Base-by-base conservation (phyloP, 1,140 invertebrate species). In the Drosophila azteca region DNA sequence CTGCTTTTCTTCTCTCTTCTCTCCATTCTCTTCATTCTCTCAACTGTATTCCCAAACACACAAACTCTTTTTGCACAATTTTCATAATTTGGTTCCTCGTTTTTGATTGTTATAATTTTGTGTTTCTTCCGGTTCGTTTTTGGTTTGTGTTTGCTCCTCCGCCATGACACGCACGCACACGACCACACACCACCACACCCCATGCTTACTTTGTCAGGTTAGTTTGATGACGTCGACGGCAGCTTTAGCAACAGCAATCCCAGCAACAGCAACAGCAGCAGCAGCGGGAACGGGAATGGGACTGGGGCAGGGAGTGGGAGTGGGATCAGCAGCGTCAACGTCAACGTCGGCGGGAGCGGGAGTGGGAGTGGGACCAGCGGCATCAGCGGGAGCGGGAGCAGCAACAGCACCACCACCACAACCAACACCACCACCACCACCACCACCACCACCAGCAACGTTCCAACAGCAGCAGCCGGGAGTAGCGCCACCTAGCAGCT, bases 151-250 rank as follows among this genome's bases (percentile, higher is more conserved):
- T 74, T 74, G 61, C 44, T 24, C 60, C 45, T 97, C 97, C 93
- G 96, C 96, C 39, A 61, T 54, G 39, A 67, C 44, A 61, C 60
- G 55, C 59, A 59, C 70, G 65, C 71, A 75, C 61, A 74, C 43
- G 45, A 22, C 11, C 97, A 57, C 54, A 45, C 54, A 57, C 54
- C 44, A 45, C 54, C 54, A 57, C 35, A 98, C 92, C 73, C 69
- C 74, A 63, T 68, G 73, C 93, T 97, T 96, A 26, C 94, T 99
- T 66, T 95, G 95, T 62, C 95, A 96, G 15, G 97, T 98, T 80
- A 98, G 98, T 92, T 96, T 97, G 92, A 93, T 98, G 41, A 97
- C 97, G 93, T 96, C 96, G 49, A 84, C 75, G 59, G 79, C 63
- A 68, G 58, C 70, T 82, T 69, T 62, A 71, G 66, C 79, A 70